Base-by-base conservation (phyloP, 2,797 vertebrate species). In the Tamandua tetradactyla region DNA sequence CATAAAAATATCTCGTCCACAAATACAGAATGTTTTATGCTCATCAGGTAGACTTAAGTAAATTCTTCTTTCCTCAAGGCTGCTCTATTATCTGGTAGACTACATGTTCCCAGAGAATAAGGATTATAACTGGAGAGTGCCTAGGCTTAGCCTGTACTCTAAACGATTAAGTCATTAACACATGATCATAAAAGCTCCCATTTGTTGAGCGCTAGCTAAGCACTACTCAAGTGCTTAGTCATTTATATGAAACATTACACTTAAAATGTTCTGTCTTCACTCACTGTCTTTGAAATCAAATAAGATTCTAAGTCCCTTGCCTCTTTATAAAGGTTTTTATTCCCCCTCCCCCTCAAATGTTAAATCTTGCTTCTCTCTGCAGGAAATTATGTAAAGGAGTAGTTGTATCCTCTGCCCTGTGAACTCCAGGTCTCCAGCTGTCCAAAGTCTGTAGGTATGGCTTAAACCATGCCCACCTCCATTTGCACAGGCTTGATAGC, bases 271-370 rank as follows among this genome's bases (percentile, higher is more conserved):
- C 57, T 68, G 49, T 57, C 49, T 85, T 52, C 40, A 84, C 17
- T 79, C 37, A 35, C 12, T 74, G 66, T 42, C 59, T 80, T 32
- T 55, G 91, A 80, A 93, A 86, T 89, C 30, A 61, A 89, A 93
- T 75, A 80, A 89, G 25, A 42, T 68, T 80, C 37, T 79, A 66
- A 71, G 87, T n/a, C 30, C 37, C 15, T 55, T 20, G 8, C 22
- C 47, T 94, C 55, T 47, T 44, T 2, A 4, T 37, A 86, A 83
- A 64, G 7, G 35, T 25, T 59, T 42, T 87, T 47, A 47, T 47
- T 47, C 11, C 11, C 11, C 32, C 20, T 55, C 5, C 14, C 49
- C 72, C 47, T 71, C 72, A 94, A 93, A 47, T 79, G 18, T 44
- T 81, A 20, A 68, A 32, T 79, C 87, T 75, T 40, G 52, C 30